Base-by-base conservation (phyloP, 1,140 invertebrate genomes). In the Microplitis mediator region DNA sequence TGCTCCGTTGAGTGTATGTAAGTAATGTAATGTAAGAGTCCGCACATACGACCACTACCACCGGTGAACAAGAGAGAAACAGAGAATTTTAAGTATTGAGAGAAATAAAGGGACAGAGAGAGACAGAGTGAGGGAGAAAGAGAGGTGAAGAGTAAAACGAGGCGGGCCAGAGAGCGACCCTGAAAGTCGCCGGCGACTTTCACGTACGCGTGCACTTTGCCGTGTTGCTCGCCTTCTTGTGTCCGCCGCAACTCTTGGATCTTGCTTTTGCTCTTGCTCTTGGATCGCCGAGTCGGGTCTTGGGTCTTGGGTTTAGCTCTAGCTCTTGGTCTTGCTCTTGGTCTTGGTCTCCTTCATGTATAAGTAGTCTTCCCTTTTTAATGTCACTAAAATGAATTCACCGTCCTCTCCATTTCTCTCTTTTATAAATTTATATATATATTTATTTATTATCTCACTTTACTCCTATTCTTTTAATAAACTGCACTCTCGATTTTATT, bases 141-240 rank as follows among this genome's bases (percentile, higher is more conserved):
- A 62, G 62, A 14, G 50, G 51, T 31, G 62, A 74, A 77, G 74
- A 76, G 75, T 65, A 71, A 72, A 63, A 75, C 74, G 73, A 74
- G 74, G 75, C 74, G 74, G 75, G 77, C 76, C 79, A 80, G 76
- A 79, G 77, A 81, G 81, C 84, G 84, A 85, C 84, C 83, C 83
- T 85, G 84, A 85, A 83, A 84, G 79, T 81, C 75, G 75, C 75
- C 80, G 78, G 79, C 80, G 78, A 85, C 84, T 86, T 86, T 85
- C 84, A 85, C 84, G 83, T 83, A 80, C 79, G 79, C 80, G 79
- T 82, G 79, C 80, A 80, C 82, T 81, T 79, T 79, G 78, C 79
- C 69, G 71, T 70, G 61, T 72, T 71, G 51, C 34, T 52, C 69
- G 63, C 64, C 62, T 71, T 67, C 65, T 67, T 39, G 36, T 32